Evolutionary conservation across 2,113 vertebrate genomes (phyloP).

Genomic region (Euleptes europaea): DNA sequence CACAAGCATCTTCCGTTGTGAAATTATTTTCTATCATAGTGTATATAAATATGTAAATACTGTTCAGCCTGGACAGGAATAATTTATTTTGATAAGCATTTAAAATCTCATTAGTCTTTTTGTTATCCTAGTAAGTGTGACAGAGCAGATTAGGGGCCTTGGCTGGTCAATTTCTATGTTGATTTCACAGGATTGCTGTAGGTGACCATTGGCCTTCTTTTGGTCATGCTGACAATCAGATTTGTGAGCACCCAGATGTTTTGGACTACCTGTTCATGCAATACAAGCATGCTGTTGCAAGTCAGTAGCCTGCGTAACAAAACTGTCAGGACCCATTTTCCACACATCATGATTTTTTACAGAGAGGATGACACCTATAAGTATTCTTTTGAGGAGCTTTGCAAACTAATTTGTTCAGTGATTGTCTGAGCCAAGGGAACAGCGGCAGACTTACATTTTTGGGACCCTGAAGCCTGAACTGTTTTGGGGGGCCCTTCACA

Average conservation of each 20-base stretch:
- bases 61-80: background rate
- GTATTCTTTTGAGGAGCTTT: background rate
- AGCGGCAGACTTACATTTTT: too few relatives aligned
- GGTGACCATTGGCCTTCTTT: background rate
- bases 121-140: background rate
- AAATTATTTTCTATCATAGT: background rate
- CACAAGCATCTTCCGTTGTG: background rate
- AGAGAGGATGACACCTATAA: background rate
- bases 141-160: background rate
- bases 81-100: background rate
- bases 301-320: background rate
- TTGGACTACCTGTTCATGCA: background rate
- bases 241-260: background rate
- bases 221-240: background rate
- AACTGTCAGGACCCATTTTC: background rate
- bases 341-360: background rate
- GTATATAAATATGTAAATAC: background rate
- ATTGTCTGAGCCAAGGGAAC: background rate
- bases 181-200: background rate
- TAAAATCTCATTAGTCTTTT: background rate
- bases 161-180: background rate
- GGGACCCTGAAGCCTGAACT: too few relatives aligned
- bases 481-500: too few relatives aligned
- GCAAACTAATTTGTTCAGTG: background rate
- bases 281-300: background rate